Conservation (phyloP, 2,888 invertebrate species). For the Thymelicus sylvestris region DNA sequence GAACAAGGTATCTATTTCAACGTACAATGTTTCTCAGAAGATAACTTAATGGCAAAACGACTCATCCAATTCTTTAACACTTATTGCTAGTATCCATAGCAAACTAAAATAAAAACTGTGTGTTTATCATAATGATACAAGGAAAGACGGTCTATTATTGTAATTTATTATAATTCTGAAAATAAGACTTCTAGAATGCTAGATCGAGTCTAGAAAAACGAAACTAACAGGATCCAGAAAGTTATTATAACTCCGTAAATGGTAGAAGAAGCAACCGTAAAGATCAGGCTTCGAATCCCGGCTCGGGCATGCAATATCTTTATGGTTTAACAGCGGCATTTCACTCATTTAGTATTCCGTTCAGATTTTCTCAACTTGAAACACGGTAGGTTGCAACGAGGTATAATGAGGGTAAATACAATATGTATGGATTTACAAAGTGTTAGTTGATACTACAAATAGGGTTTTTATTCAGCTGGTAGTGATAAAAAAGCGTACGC, state of each 20-base stretch:
- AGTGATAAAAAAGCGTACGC: slow-evolving; percentile 27
- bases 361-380: slow-evolving; percentile 48
- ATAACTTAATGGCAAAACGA: too few relatives aligned
- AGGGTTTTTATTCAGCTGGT: slow-evolving; percentile 23
- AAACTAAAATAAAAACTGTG: not conserved
- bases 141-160: slow-evolving; percentile 8
- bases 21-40: too few relatives aligned
- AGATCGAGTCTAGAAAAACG: slow-evolving; percentile 32
- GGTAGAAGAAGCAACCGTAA: slow-evolving; percentile 48
- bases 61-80: too few relatives aligned
- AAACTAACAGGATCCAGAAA: slow-evolving; percentile 37
- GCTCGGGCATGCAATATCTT: slow-evolving; percentile 47
- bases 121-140: slow-evolving; percentile 21
- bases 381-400: slow-evolving; percentile 7
- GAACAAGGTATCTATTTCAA: too few relatives aligned
- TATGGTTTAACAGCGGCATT: slow-evolving; percentile 43
- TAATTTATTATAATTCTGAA: slow-evolving; percentile 27
- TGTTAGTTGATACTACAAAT: slow-evolving; percentile 28
- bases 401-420: slow-evolving; percentile 38
- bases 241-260: slow-evolving; percentile 49
- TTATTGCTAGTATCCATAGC: too few relatives aligned
- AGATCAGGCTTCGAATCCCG: slow-evolving; percentile 51
- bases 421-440: slow-evolving; percentile 35
- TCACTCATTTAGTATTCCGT: slow-evolving; percentile 55
- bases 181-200: slow-evolving; percentile 24